These are phyloP conservation scores for Henicopernis longicauda DNA, from an alignment of 2,113 vertebrate species.

Conservation along the genomic window DNA sequence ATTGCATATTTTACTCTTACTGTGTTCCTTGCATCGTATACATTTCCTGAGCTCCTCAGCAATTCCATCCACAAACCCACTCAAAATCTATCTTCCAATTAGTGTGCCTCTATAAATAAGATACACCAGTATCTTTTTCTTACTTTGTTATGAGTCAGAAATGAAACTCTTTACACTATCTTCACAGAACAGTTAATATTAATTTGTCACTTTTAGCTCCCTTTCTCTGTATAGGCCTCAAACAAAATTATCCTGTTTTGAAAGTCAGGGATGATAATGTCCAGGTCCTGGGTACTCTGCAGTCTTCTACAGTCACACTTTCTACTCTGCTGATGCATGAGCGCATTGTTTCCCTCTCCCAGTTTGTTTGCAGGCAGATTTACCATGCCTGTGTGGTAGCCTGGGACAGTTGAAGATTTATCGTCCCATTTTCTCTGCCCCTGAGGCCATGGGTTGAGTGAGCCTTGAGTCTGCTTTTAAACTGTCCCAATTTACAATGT, in stretches of 20 bases:
- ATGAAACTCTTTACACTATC: not conserved
- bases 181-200: not conserved
- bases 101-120: not conserved
- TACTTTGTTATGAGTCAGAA: not conserved
- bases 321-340: not conserved
- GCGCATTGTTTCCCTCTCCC: accelerated
- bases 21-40: not conserved
- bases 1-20: not conserved
- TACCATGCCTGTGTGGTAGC: accelerated
- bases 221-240: not conserved
- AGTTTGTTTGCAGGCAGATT: not conserved
- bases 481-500: not conserved
- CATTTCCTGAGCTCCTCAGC: not conserved
- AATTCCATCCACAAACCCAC: not conserved
- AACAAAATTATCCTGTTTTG: not conserved
- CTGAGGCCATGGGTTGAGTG: not conserved
- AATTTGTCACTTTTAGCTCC: not conserved
- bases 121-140: not conserved
- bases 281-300: not conserved
- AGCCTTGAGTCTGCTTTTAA: not conserved
- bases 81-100: not conserved
- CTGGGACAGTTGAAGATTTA: not conserved
- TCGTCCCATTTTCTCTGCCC: not conserved
- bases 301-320: not conserved
- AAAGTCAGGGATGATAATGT: not conserved